Conservation (phyloP, 2,797 vertebrate genomes). For the Zalophus californianus region DNA sequence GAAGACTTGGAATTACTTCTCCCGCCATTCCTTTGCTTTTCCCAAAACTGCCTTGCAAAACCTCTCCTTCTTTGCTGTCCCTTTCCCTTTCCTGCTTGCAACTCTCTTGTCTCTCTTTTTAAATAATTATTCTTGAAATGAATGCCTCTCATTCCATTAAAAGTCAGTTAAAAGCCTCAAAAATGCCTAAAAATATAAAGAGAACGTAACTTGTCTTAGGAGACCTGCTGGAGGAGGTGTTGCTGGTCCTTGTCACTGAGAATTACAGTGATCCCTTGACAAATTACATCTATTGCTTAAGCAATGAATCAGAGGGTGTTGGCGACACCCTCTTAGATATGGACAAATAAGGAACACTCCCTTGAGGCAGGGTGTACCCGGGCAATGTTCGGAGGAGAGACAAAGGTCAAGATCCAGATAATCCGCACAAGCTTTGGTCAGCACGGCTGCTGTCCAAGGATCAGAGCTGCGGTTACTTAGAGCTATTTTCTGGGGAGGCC, state of each 20-base stretch:
- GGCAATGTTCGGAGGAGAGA: background rate
- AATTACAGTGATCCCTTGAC: background rate
- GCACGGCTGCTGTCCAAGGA: background rate
- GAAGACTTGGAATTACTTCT: background rate
- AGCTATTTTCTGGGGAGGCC: background rate
- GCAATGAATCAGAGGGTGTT: background rate
- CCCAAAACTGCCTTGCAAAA: background rate
- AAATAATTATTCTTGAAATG: background rate
- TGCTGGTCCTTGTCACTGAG: background rate
- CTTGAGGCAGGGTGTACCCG: background rate
- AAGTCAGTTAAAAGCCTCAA: background rate
- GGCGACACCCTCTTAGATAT: background rate
- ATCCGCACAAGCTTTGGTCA: fast-evolving
- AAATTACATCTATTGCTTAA: background rate
- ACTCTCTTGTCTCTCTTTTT: background rate
- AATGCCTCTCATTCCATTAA: background rate
- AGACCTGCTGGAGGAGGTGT: background rate
- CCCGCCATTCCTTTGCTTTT: background rate
- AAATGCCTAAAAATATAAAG: background rate
- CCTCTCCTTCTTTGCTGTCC: background rate
- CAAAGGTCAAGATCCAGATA: background rate
- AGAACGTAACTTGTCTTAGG: background rate
- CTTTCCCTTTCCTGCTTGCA: background rate
- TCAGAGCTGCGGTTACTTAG: background rate
- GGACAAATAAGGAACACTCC: background rate